Evolutionary conservation across 2,888 invertebrate species (phyloP).

Genomic region (Calameuta idolon): DNA sequence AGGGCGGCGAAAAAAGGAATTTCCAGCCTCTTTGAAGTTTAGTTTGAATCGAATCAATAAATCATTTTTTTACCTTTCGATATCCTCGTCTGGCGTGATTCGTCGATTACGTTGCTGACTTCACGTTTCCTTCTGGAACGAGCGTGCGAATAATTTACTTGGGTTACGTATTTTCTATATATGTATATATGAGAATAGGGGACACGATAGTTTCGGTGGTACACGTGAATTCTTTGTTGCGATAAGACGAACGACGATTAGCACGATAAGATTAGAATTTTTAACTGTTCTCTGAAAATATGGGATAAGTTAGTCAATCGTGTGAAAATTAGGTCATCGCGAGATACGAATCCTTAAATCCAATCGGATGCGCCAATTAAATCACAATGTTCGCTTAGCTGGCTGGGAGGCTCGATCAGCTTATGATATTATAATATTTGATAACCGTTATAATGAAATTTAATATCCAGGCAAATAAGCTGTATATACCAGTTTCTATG

Average conservation of each 20-base stretch:
- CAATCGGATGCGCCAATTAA: not conserved
- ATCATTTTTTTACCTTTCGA: not conserved
- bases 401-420: too few species aligned
- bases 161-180: too few species aligned
- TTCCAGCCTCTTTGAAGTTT: too few species aligned
- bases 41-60: not conserved
- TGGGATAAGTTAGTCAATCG: not conserved
- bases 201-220: not conserved
- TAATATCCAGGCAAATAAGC: not conserved
- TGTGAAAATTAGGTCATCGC: not conserved
- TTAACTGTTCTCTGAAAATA: not conserved
- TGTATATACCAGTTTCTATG: too few species aligned
- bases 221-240: not conserved
- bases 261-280: not conserved
- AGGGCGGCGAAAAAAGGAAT: too few species aligned
- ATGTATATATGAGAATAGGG: too few species aligned
- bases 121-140: not conserved
- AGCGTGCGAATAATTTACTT: too few species aligned
- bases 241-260: not conserved
- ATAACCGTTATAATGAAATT: not conserved
- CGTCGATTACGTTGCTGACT: not conserved
- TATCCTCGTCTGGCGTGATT: not conserved
- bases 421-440: not conserved
- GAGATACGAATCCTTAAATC: not conserved
- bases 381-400: not conserved